Evolutionary conservation across 2,113 vertebrate genomes (phyloP), one percentile per base, ranked within the genome.

Genomic region (Synodontis membranacea): DNA sequence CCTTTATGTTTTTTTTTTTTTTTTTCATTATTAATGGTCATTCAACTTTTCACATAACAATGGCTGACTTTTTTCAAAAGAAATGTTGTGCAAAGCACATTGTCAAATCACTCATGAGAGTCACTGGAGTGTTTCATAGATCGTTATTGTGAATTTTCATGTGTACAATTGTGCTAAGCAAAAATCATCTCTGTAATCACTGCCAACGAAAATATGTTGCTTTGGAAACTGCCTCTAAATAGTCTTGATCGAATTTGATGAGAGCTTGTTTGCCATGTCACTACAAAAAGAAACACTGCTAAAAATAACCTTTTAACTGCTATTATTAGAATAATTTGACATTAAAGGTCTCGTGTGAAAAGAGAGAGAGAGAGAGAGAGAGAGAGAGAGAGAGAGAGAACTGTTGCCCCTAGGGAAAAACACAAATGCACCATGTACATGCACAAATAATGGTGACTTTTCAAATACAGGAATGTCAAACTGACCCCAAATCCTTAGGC

Each of bases 341-440:
- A 11, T 58, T 58, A 52, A 81, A 48, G 37, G n/a, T 82, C 66
- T 86, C n/a, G 72, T 52, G 42, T 39, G 6, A 78, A 42, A 9
- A 9, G 34, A 72, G 44, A 83, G 60, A 50, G 19, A 6, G 60
- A 11, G 52, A 62, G 58, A 60, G 58, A 60, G 54, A 58, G 19
- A 58, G 9, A 82, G 31, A 78, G 37, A 58, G 54, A 58, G 54
- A 58, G 58, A 60, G 58, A 60, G 58, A 54, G 50, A 62, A 14
- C 60, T 80, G 28, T 81, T 84, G 88, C 75, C 84, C 76, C 76
- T 56, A 54, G 84, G 70, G 83, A 80, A 31, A 60, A 39, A 60
- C 62, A 50, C 44, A 68, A 39, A 5, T 28, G 11, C 72, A 52
- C 10, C 44, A 76, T 25, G 56, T 70, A 25, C 12, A 1, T 85